These are phyloP conservation scores for Drosophila basisetae DNA, from an alignment of 2,888 invertebrate species.

Conservation along the genomic window DNA sequence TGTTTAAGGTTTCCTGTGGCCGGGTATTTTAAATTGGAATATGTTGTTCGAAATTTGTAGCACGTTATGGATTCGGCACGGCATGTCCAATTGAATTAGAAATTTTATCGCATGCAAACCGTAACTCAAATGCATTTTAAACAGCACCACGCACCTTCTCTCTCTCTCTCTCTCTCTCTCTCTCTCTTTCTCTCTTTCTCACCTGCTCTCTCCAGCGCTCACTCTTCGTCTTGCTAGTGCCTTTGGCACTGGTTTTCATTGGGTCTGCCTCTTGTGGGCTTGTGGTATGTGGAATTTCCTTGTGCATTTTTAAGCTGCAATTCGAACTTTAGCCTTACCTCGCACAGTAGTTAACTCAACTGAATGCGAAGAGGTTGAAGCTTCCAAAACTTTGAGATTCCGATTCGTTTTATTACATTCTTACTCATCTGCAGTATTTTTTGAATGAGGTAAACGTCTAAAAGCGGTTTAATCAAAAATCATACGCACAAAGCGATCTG, in stretches of 20 bases:
- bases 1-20: not conserved
- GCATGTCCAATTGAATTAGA: slow-evolving; percentile 67
- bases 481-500: not conserved
- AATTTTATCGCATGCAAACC: slow-evolving; percentile 63
- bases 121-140: slow-evolving; percentile 59
- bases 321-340: slow-evolving; percentile 28
- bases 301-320: slow-evolving; percentile 60
- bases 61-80: slow-evolving; percentile 44
- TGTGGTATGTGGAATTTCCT: slow-evolving; percentile 45
- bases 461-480: slow-evolving; percentile 7
- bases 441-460: not conserved
- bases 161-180: not conserved
- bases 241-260: slow-evolving; percentile 7
- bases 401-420: not conserved
- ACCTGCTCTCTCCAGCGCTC: too few relatives aligned
- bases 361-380: slow-evolving; percentile 24
- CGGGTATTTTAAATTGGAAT: slow-evolving; percentile 36
- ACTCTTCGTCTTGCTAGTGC: not conserved
- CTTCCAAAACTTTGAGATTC: slow-evolving; percentile 7
- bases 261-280: slow-evolving; percentile 11
- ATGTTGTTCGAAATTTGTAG: slow-evolving; percentile 33
- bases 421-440: not conserved
- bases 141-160: slow-evolving; percentile 6
- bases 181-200: not conserved
- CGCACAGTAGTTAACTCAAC: slow-evolving; percentile 27